These are phyloP conservation scores for Ectropis crepuscularia DNA, from an alignment of 2,888 invertebrate genomes.

Conservation along the genomic window DNA sequence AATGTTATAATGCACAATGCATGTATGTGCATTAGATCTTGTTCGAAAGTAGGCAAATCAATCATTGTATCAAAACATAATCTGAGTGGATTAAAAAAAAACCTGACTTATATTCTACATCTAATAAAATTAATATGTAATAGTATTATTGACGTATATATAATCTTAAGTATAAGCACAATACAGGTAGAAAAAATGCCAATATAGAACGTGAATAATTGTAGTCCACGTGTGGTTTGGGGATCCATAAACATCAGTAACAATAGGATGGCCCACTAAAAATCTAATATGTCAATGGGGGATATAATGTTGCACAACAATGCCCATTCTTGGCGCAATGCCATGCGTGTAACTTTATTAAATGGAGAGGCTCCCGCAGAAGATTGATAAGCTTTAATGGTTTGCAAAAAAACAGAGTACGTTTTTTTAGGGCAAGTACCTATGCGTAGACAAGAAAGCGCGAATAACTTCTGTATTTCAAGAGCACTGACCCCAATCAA, in stretches of 20 bases:
- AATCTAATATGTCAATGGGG: conserved; percentile 76
- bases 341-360: conserved; percentile 78
- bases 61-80: too few relatives aligned
- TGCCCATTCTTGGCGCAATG: conserved; percentile 60
- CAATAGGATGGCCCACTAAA: conserved; percentile 65
- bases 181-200: conserved; percentile 15
- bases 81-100: too few relatives aligned
- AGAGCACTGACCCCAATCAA: conserved; percentile 30
- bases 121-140: not conserved
- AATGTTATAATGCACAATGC: too few relatives aligned
- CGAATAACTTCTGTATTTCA: not conserved
- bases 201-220: conserved; percentile 10
- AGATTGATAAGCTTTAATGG: conserved; percentile 67
- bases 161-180: conserved; percentile 1
- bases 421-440: too few relatives aligned
- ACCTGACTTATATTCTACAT: too few relatives aligned
- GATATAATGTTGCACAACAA: conserved; percentile 73
- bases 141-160: conserved; percentile 1
- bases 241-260: conserved; percentile 54
- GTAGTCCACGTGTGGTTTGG: conserved; percentile 51
- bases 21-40: too few relatives aligned
- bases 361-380: conserved; percentile 66
- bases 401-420: not conserved
- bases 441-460: too few relatives aligned
- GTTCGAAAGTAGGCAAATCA: too few relatives aligned